Evolutionary conservation across 35 echinoderm and acorn worm genomes (phyloP), one percentile per base, ranked within the genome.

Genomic region (Chiridota heheva): DNA sequence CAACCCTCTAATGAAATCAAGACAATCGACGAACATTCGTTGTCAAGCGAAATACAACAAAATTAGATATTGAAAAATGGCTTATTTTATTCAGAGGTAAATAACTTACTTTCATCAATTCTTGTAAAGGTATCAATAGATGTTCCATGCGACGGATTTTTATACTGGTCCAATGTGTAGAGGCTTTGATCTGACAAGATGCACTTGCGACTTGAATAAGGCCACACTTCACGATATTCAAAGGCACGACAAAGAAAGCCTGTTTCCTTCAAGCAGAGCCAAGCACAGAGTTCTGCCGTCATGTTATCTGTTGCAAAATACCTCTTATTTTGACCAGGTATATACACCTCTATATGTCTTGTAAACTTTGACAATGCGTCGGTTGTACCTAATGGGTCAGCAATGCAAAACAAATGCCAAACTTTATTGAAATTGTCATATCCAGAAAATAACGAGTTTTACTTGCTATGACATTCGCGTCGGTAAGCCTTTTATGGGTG

Each of bases 111-210:
- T 60, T 63, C 86, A 40, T 96, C 91, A 26, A 76, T 90, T 44
- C 91, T 46, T 20, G 87, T 96, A 63, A 89, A 96, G n/a, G 86
- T 49, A 69, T 89, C 91, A 55, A 84, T 80, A 36, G 67, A 44
- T 37, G 27, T 51, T 0, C 69, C 82, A 2, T 0, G 17, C 8
- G 22, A 1, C 16, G 40, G 66, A 47, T 28, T 68, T 51, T 75
- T 71, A 37, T 80, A 81, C 12, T 81, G 51, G 45, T 86, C 82
- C 42, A 90, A 41, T 17, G 86, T 90, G 41, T 86, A 89, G 12
- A 90, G 46, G 45, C 81, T 96, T 67, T 96, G 64, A 4, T 75
- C 74, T 0, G 91, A 81, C 31, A 96, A 44, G 15, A 86, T 90
- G 62, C 91, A 89, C 8, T 63, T 44, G n/a, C 77, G 69, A 17